Evolutionary conservation across 2,797 vertebrate species (phyloP), one percentile per base, ranked within the genome.

Genomic region (Tiaroga cobitis): DNA sequence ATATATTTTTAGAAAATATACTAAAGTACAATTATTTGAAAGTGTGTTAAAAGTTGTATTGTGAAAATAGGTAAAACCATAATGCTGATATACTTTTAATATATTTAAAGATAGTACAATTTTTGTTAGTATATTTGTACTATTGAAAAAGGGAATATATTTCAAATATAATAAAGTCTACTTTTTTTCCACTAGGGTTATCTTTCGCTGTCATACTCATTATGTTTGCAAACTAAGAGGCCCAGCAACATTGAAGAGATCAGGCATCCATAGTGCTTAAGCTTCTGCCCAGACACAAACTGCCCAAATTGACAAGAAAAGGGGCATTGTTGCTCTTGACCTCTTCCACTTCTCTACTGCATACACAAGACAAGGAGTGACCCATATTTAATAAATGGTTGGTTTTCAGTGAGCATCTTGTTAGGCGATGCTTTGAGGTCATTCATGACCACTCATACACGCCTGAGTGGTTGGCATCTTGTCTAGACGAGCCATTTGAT

Each of bases 351-450:
- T 83, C 80, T 82, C 82, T 77, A 80, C 46, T 86, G 68, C 75
- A 69, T 77, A 84, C 87, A 73, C 80, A 89, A 83, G 88, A 88
- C 85, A 89, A 89, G 80, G 84, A 79, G 79, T 90, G 88, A 90
- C 90, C 90, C 84, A 88, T 87, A 89, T 91, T 85, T 89, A 89
- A 89, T 88, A 90, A 87, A 90, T 90, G 88, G 86, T 74, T 87
- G 87, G 82, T 80, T 85, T 89, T 87, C 39, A 75, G 80, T 74
- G 85, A 86, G 85, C 88, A 90, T 90, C 86, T 90, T 88, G 85
- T 90, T 90, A 87, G 79, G 83, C 70, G 51, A 87, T 87, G 81
- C 83, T 87, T 88, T 86, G 86, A 87, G 85, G 87, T 90, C 87
- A 87, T 90, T 90, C 84, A 87, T 87, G 65, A 83, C 80, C 74